phyloP scores from a whole-genome alignment of 2,797 vertebrate genomes.

The Acanthis flammea region DNA sequence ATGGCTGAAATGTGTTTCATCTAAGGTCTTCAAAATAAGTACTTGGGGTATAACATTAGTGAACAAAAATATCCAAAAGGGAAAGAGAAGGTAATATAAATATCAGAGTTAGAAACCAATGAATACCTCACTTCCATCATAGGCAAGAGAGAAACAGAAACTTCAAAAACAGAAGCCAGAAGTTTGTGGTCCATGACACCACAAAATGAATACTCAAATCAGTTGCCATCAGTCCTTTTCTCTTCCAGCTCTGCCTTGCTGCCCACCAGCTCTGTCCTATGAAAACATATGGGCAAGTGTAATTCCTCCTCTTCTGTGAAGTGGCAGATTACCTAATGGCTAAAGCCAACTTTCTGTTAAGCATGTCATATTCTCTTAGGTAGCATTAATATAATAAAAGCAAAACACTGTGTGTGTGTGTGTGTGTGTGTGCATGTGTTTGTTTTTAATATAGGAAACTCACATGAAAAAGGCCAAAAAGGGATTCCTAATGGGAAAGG shows the following conservation, averaged over 20 bases:
- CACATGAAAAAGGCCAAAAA: slow-evolving; percentile 66
- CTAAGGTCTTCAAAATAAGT: neutral
- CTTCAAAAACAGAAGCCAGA: neutral
- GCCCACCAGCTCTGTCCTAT: neutral
- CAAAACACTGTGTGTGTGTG: neutral
- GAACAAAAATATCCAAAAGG: neutral
- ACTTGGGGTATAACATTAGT: neutral
- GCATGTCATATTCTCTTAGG: slow-evolving; percentile 46
- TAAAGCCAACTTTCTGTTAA: slow-evolving; percentile 65
- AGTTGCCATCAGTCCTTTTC: neutral
- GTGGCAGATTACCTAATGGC: slow-evolving; percentile 1
- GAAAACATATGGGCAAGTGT: neutral
- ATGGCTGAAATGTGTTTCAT: neutral
- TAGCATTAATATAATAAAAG: slow-evolving; percentile 64
- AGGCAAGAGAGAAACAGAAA: neutral
- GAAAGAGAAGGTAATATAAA: neutral
- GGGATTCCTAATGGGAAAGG: slow-evolving; percentile 71
- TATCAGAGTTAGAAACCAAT: neutral
- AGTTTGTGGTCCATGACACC: neutral
- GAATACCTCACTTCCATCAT: neutral
- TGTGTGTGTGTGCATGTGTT: neutral
- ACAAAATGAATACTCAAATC: neutral
- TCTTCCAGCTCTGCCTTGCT: neutral
- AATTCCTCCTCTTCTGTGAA: slow-evolving; percentile 6
- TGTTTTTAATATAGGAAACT: slow-evolving; percentile 52